Conservation (phyloP, 2,113 vertebrate species). For the Anseranas semipalmata region DNA sequence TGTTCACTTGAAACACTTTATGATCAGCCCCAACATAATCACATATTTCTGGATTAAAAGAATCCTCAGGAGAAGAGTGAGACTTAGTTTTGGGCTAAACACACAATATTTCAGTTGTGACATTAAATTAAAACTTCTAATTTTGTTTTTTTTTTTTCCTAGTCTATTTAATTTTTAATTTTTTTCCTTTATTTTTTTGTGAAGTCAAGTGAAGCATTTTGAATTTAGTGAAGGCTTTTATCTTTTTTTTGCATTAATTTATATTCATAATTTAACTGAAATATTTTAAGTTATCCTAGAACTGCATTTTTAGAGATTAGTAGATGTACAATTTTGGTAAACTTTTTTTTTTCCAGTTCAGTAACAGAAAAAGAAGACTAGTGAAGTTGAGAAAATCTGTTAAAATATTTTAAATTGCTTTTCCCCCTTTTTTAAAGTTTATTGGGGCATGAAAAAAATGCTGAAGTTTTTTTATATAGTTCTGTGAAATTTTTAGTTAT, state of each 20-base stretch:
- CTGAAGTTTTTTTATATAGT: neutral
- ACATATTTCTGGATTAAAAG: neutral
- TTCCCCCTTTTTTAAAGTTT: neutral
- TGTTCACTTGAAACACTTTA: neutral
- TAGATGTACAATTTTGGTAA: neutral
- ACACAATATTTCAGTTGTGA: neutral
- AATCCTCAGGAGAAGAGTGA: neutral
- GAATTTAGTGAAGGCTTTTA: neutral
- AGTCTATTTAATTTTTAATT: neutral
- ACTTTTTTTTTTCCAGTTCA: neutral
- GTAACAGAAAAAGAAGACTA: neutral
- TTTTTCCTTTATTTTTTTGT: neutral
- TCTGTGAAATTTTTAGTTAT: neutral
- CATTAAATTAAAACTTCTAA: neutral
- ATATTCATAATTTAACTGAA: neutral
- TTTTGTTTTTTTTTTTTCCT: neutral
- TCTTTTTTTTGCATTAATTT: neutral
- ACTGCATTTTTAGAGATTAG: neutral
- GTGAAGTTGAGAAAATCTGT: neutral
- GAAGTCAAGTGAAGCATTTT: neutral
- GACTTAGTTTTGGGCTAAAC: neutral
- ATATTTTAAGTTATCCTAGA: neutral
- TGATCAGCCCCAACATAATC: neutral
- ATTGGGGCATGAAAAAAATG: neutral
- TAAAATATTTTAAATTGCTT: neutral